A percentile compares a stretch with the other conserved stretches of the same genome.
phyloP scores from a whole-genome alignment of 2,797 vertebrate genomes.

The Chelonia mydas region DNA sequence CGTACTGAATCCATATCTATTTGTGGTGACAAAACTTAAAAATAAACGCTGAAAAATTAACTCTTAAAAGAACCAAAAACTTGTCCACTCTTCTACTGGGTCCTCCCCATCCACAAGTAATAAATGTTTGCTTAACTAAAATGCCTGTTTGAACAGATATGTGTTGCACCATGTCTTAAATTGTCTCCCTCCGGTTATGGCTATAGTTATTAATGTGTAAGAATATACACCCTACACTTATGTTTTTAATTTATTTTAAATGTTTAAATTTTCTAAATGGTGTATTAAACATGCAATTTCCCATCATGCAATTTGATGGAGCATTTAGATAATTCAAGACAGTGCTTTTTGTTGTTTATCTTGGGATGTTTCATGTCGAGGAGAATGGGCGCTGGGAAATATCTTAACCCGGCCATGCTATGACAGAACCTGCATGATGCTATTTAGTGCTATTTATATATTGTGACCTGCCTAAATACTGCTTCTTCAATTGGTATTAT shows the following conservation, averaged over 20 bases:
- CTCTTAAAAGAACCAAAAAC: background rate
- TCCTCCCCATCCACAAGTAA: background rate
- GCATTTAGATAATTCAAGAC: background rate
- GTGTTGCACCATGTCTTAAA: background rate
- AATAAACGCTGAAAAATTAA: background rate
- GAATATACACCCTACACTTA: background rate
- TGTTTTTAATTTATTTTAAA: background rate
- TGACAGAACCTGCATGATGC: background rate
- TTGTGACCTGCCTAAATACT: background rate
- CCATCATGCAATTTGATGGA: too few relatives aligned
- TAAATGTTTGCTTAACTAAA: background rate
- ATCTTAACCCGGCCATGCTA: background rate
- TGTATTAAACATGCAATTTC: background rate
- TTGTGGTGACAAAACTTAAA: background rate
- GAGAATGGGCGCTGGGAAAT: background rate
- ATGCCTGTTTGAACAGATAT: background rate
- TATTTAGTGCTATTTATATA: background rate
- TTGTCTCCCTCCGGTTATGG: background rate
- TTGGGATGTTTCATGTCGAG: background rate
- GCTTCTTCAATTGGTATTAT: constrained; percentile 15
- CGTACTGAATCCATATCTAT: background rate
- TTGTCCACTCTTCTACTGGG: background rate
- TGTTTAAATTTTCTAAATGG: background rate
- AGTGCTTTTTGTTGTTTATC: background rate
- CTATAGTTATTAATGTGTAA: background rate